A percentile compares a stretch with the other conserved stretches of the same genome.
Conservation (phyloP, 1,140 invertebrate genomes). For the Armadillidium nasatum region DNA sequence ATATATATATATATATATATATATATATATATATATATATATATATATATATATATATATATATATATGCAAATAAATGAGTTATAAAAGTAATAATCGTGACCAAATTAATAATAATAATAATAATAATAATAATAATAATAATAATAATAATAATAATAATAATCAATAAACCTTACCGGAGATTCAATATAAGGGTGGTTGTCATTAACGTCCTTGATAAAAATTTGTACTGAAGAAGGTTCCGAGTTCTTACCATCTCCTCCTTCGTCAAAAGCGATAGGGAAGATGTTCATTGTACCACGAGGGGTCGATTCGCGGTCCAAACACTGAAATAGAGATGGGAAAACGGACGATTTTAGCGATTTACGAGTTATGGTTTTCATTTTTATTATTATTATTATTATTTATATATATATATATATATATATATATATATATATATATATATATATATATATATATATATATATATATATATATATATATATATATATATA, state of each 20-base stretch:
- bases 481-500: no score
- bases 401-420: background rate
- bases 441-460: background rate
- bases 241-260: slow-evolving; percentile 33
- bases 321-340: slow-evolving; percentile 35
- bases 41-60: no score
- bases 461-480: background rate
- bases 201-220: slow-evolving; percentile 40
- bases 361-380: background rate
- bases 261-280: slow-evolving; percentile 33
- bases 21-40: no score
- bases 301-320: slow-evolving; percentile 34
- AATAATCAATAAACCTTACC: slow-evolving; percentile 24
- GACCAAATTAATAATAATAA: background rate
- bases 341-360: background rate
- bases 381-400: background rate
- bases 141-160: background rate
- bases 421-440: background rate
- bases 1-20: no score
- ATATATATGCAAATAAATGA: no score
- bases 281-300: slow-evolving; percentile 35
- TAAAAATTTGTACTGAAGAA: slow-evolving; percentile 30
- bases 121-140: background rate
- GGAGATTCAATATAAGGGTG: slow-evolving; percentile 41
- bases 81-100: no score